Base-by-base conservation (phyloP, 2,797 vertebrate species). In the Arnoldichthys spilopterus region DNA sequence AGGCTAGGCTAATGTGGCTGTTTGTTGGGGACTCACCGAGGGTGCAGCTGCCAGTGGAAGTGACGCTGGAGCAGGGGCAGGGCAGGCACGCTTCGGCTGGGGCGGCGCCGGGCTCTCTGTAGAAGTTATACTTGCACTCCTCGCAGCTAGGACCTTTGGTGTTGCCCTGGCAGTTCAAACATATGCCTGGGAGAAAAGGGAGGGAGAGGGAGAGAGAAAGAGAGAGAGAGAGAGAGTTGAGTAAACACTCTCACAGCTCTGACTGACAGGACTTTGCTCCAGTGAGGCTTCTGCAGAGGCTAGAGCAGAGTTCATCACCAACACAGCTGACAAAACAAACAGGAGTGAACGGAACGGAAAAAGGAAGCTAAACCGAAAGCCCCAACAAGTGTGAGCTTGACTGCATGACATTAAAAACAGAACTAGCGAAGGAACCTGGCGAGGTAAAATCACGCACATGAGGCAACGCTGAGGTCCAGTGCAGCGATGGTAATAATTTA, bases 21-120 rank as follows among this genome's bases (percentile, higher is more conserved):
- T 66, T 15, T 63, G 26, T 15, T 28, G n/a, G 56, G 72, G 69
- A 62, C 92, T 95, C 91, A 96, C 95, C 72, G 69, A 94, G 86
- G 49, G 26, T 86, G 84, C 95, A 96, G 87, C 77, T 94, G 84
- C 93, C 94, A 0, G 92, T 94, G 40, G 95, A 96, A 7, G 90
- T 93, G 83, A 94, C 92, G 0, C 61, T 92, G 86, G 95, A 95
- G 83, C 95, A 96, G 0, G 95, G 95, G 72, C 95, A 96, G 53
- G 45, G 93, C 32, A 83, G 78, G 85, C 95, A 96, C 84, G 76
- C 20, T 0, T 86, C 85, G 13, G 67, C 56, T 34, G 76, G 77
- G 0, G 59, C 61, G 43, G 72, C 22, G 34, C 85, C 76, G 1
- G 64, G 81, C 24, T 59, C 88, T 26, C 47, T 86, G 83, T 94